These are phyloP conservation scores for Smutsia temminckii DNA, from an alignment of 2,797 vertebrate genomes.

Conservation along the genomic window DNA sequence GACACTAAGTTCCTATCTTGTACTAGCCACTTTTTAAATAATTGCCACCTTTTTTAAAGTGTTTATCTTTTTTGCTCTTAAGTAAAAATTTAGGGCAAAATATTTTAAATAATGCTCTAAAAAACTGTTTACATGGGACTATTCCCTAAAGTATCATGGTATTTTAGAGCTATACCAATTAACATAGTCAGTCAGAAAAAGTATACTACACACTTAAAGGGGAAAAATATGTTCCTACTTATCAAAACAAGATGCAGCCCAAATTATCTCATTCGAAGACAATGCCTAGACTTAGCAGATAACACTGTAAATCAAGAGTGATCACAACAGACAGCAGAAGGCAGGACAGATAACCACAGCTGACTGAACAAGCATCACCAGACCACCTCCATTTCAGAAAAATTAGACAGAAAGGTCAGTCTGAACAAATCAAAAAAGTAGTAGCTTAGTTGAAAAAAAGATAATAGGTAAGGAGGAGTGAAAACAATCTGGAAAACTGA, in stretches of 20 bases:
- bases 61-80: not conserved
- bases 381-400: constrained; percentile 67
- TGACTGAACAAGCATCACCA: constrained; percentile 74
- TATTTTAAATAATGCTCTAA: not conserved
- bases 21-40: not conserved
- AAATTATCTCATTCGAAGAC: constrained; percentile 28
- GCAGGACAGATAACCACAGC: constrained; percentile 59
- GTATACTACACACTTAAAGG: not conserved
- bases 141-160: not conserved
- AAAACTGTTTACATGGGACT: not conserved
- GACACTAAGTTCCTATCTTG: not conserved
- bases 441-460: constrained; percentile 77
- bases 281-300: not conserved
- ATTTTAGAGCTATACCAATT: not conserved
- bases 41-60: not conserved
- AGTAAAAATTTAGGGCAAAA: constrained; percentile 34
- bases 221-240: not conserved
- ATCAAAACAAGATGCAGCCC: constrained; percentile 16
- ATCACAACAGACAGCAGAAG: not conserved
- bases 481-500: constrained; percentile 80
- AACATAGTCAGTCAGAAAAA: not conserved
- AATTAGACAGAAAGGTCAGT: constrained; percentile 71
- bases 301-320: constrained; percentile 62
- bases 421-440: constrained; percentile 74
- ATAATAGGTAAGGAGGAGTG: constrained; percentile 73